These are phyloP conservation scores for Coelopa frigida DNA, from an alignment of 1,140 invertebrate genomes.

Conservation along the genomic window DNA sequence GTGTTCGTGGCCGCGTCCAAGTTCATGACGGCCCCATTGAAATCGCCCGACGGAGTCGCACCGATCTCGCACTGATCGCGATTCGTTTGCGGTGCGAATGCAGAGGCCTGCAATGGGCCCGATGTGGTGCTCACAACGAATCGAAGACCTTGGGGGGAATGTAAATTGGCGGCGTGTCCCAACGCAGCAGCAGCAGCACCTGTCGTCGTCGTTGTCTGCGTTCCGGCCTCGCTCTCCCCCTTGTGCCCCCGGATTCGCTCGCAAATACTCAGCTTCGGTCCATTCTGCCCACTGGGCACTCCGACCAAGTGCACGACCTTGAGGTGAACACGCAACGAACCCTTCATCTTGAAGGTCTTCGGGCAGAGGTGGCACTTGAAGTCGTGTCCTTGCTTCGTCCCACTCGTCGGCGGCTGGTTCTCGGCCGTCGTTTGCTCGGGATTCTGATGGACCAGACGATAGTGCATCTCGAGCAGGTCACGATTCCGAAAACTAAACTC, in stretches of 20 bases:
- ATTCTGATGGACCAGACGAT: constrained; percentile 63
- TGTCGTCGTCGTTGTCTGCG: no score
- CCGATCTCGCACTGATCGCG: no score
- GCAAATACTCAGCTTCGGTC: constrained; percentile 35
- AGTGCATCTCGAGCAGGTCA: constrained; percentile 64
- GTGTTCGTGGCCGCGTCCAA: constrained; percentile 26
- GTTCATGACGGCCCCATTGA: constrained; percentile 4
- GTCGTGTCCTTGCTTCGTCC: constrained; percentile 3
- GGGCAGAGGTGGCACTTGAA: constrained; percentile 71
- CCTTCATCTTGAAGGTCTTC: constrained; percentile 72
- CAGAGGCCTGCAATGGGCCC: no score
- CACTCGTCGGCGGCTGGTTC: neutral
- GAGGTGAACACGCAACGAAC: constrained; percentile 73
- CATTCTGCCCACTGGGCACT: constrained; percentile 30
- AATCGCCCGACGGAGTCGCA: no score
- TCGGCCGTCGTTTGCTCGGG: constrained; percentile 4
- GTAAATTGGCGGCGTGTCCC: no score
- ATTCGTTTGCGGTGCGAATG: no score
- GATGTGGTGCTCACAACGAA: no score
- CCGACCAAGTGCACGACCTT: constrained; percentile 61
- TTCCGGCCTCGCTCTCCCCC: constrained; percentile 19
- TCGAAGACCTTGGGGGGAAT: no score
- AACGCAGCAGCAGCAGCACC: no score
- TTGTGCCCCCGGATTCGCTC: constrained; percentile 41
- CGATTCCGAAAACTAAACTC: constrained; percentile 61